These are phyloP conservation scores for Lasioglossum baleicum DNA, from an alignment of 1,140 invertebrate species.

Conservation along the genomic window DNA sequence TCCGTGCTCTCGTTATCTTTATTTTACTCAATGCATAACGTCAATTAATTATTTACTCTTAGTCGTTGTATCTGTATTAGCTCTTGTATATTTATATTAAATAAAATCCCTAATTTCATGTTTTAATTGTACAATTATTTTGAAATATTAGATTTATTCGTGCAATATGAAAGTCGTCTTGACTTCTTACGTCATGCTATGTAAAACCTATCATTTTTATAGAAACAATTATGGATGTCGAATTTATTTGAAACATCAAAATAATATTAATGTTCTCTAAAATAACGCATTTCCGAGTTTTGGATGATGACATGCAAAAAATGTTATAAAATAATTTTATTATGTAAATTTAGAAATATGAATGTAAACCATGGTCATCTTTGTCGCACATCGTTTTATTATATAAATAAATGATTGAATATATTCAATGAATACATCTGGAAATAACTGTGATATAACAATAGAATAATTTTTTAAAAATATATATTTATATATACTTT, in stretches of 20 bases:
- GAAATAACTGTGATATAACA: neutral
- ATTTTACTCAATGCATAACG: neutral
- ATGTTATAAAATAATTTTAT: neutral
- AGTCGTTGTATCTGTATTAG: neutral
- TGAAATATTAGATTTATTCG: constrained; percentile 1
- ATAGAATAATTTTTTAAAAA: neutral
- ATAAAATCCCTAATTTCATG: neutral
- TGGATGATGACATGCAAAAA: neutral
- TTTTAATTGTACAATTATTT: neutral
- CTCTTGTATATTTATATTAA: neutral
- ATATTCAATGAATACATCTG: neutral
- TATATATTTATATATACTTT: neutral
- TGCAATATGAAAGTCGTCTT: constrained; percentile 16
- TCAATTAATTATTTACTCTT: neutral
- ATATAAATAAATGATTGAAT: constrained; percentile 2
- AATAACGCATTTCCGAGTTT: neutral
- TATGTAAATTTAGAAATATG: neutral
- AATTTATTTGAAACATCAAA: neutral
- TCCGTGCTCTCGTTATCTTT: constrained; percentile 27
- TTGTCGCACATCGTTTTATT: neutral
- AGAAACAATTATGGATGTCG: neutral
- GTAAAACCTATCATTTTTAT: neutral
- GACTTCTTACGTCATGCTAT: constrained; percentile 44
- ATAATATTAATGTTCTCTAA: neutral
- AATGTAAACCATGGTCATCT: neutral